phyloP scores from a whole-genome alignment of 1,140 invertebrate species.

The Laupala kohalensis region DNA sequence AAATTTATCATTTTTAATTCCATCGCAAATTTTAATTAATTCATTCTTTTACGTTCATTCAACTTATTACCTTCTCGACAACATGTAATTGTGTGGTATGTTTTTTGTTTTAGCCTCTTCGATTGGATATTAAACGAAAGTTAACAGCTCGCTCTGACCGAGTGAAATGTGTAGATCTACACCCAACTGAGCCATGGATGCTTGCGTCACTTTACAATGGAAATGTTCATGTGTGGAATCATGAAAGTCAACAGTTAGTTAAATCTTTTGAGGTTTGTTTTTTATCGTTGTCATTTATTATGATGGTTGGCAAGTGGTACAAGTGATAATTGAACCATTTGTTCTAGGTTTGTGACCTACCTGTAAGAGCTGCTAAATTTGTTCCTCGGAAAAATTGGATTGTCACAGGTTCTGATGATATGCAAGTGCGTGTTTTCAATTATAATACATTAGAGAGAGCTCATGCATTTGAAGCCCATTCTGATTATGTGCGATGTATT shows the following conservation, averaged over 20 bases:
- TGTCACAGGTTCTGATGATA: conserved; percentile 92
- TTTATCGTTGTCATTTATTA: too few relatives aligned
- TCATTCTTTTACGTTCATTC: too few relatives aligned
- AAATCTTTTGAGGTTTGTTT: conserved; percentile 85
- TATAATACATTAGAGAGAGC: conserved; percentile 96
- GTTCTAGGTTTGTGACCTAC: conserved; percentile 77
- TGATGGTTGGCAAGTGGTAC: too few relatives aligned
- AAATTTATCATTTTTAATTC: too few relatives aligned
- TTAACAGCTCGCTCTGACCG: conserved; percentile 92
- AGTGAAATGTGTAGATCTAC: conserved; percentile 95
- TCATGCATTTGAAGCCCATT: conserved; percentile 95
- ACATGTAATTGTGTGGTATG: background rate
- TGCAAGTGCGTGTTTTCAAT: conserved; percentile 92
- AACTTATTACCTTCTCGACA: too few relatives aligned
- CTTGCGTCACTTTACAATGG: conserved; percentile 95
- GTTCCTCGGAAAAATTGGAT: conserved; percentile 98
- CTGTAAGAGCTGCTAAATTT: conserved; percentile 90
- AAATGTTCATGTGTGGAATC: conserved; percentile 98
- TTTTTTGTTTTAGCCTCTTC: conserved; percentile 58
- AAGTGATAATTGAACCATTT: too few relatives aligned
- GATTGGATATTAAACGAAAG: conserved; percentile 95
- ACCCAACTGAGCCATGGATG: conserved; percentile 97
- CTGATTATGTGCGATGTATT: conserved; percentile 94
- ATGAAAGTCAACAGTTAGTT: conserved; percentile 83
- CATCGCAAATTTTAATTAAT: too few relatives aligned